Evolutionary conservation across 1,140 invertebrate species (phyloP).

Genomic region (Pseudomyrmex flavicornis): DNA sequence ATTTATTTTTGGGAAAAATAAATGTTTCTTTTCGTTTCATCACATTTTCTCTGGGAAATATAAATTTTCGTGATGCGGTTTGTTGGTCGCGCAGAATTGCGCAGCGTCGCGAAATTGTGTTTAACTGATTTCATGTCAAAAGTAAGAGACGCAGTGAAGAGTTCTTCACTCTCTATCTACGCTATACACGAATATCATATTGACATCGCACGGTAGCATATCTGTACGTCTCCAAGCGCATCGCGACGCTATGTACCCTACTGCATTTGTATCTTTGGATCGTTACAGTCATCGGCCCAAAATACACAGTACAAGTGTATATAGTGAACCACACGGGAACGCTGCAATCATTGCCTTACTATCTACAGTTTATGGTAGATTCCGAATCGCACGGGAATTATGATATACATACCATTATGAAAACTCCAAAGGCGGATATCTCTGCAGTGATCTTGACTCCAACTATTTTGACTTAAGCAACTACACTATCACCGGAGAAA

Average conservation of each 20-base stretch:
- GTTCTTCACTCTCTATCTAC: conserved; percentile 26
- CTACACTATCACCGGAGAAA: no score
- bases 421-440: conserved; percentile 4
- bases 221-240: conserved; percentile 35
- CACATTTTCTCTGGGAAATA: background rate
- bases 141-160: conserved; percentile 1
- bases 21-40: background rate
- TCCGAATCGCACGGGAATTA: conserved; percentile 27
- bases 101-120: conserved; percentile 9
- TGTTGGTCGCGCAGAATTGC: background rate
- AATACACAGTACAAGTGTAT: conserved; percentile 34
- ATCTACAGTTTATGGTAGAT: conserved; percentile 29
- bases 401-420: conserved; percentile 29
- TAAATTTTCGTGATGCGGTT: conserved; percentile 1
- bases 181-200: conserved; percentile 24
- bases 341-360: conserved; percentile 39
- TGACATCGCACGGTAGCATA: conserved; percentile 31
- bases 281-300: conserved; percentile 42
- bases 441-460: background rate
- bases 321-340: conserved; percentile 30
- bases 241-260: conserved; percentile 35
- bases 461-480: background rate
- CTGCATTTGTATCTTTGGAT: conserved; percentile 52
- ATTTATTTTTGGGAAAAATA: background rate
- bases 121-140: conserved; percentile 38